Base-by-base conservation (phyloP, 2,888 invertebrate species). In the Antitype chi region DNA sequence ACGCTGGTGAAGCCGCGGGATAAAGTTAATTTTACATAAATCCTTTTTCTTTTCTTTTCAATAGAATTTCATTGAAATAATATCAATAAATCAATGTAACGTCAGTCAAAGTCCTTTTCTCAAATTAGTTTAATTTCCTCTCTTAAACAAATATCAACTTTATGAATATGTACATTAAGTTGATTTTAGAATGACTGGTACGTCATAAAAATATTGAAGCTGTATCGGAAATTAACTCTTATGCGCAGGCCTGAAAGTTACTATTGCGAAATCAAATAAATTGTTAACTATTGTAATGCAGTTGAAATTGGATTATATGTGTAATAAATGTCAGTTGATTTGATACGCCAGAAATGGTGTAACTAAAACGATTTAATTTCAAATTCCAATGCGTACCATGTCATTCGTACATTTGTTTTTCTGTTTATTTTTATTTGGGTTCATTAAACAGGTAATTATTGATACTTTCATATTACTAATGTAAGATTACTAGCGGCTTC, bases 401-500 rank as follows among this genome's bases (percentile, higher is more conserved):
- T 20, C 49, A 72, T 59, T 15, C 15, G 25, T 32, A 60, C 32
- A 57, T 53, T 59, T 81, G 11, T 70, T 85, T 55, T 81, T 74
- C 15, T 77, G 32, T 77, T 23, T 81, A 17, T 49, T 78, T 70
- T 63, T 85, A 67, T 59, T 85, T 59, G 53, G 23, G 28, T 77
- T 74, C 17, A 23, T 83, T 11, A 25, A 23, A 59, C 52, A 64
- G 75, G 80, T 84, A 71, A 64, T n/a, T 67, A 63, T 25, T 38
- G 15, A 23, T 15, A 6, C 8, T 59, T 32, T 20, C 28, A 28
- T 9, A 28, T 25, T 11, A 11, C 13, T 38, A 38, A 6, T 38
- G 0, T 38, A 32, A 32, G 32, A 32, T 32, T 32, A 32, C 38
- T 6, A 38, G 38, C 38, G 38, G 38, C 5, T 38, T 38, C 38